These are phyloP conservation scores for Criorhina ranunculi DNA, from an alignment of 2,888 invertebrate genomes.

Conservation along the genomic window DNA sequence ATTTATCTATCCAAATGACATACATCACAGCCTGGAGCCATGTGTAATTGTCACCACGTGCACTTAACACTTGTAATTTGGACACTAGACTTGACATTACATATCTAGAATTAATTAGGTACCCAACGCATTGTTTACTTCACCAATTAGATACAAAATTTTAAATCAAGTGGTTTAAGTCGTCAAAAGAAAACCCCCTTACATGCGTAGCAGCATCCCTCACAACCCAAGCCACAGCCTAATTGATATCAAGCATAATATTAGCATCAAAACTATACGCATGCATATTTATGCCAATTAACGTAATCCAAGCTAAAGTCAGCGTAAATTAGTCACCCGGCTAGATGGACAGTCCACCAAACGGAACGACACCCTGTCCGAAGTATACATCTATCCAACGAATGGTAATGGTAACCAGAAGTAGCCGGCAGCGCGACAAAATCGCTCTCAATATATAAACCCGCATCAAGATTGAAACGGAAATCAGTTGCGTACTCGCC, in stretches of 20 bases:
- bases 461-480: constrained; percentile 45
- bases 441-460: constrained; percentile 57
- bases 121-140: neutral
- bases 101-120: neutral
- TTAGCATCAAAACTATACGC: constrained; percentile 28
- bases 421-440: constrained; percentile 10
- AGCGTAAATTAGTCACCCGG: constrained; percentile 14
- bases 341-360: constrained; percentile 3
- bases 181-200: neutral
- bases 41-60: constrained; percentile 11
- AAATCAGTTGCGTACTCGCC: constrained; percentile 64
- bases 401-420: no score
- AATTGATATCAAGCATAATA: constrained; percentile 23
- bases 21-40: neutral
- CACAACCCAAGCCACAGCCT: neutral
- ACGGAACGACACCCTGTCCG: neutral
- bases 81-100: neutral
- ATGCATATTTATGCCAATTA: constrained; percentile 23
- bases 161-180: neutral
- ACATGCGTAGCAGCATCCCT: neutral
- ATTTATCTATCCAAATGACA: neutral
- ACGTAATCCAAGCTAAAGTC: neutral
- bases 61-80: neutral
- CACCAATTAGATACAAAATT: neutral
- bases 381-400: neutral